phyloP scores from a whole-genome alignment of 2,797 vertebrate species.

The Margarornis squamiger region DNA sequence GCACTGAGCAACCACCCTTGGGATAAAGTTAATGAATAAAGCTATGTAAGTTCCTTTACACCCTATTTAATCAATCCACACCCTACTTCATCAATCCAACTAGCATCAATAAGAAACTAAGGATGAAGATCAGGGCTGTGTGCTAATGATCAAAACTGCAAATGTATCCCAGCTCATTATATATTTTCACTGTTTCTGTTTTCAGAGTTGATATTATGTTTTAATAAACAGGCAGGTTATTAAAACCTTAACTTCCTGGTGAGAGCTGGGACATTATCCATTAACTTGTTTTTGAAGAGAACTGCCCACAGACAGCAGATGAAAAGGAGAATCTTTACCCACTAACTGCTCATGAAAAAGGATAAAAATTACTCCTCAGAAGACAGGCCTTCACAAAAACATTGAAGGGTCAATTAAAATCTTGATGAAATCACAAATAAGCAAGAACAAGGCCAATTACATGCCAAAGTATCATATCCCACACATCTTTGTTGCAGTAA shows the following conservation, averaged over 20 bases:
- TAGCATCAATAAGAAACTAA: neutral
- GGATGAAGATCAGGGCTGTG: neutral
- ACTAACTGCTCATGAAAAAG: neutral
- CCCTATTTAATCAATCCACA: neutral
- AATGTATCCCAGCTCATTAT: neutral
- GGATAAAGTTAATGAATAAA: neutral
- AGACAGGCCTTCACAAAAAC: neutral
- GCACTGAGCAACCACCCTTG: neutral
- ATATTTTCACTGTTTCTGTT: neutral
- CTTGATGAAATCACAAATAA: neutral
- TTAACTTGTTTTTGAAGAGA: neutral
- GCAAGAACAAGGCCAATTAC: neutral
- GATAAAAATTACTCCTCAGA: neutral
- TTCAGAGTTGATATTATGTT: neutral
- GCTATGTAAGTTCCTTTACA: neutral
- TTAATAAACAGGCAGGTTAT: neutral
- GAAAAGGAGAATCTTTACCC: neutral
- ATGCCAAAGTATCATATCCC: neutral
- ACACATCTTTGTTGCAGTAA: neutral
- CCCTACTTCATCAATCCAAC: neutral
- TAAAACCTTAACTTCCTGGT: neutral
- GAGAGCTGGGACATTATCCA: neutral
- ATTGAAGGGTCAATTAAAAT: neutral
- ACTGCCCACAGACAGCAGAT: neutral
- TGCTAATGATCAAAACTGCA: neutral